phyloP scores from a whole-genome alignment of 2,113 vertebrate genomes.

The Callopanchax toddi region DNA sequence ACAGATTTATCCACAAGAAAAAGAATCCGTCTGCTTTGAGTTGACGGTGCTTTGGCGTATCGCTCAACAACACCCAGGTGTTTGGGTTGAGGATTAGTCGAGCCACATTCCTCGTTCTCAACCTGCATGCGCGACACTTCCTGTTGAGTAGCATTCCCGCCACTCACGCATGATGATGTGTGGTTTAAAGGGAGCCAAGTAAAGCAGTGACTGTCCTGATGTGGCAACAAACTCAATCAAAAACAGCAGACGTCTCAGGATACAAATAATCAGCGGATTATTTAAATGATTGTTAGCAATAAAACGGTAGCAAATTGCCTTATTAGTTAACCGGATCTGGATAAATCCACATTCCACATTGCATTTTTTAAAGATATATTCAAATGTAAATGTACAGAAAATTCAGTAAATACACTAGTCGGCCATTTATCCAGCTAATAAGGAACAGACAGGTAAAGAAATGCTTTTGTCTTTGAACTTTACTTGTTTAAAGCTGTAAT shows the following conservation, averaged over 20 bases:
- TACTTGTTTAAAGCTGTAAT: too few species aligned
- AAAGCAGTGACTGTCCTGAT: not conserved
- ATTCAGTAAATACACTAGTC: too few species aligned
- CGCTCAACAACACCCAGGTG: not conserved
- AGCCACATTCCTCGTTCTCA: conserved; percentile 39
- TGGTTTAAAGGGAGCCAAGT: conserved; percentile 1
- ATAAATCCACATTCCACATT: too few species aligned
- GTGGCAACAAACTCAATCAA: conserved; percentile 1
- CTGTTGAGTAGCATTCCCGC: conserved; percentile 61
- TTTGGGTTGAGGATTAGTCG: not conserved
- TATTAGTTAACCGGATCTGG: too few species aligned
- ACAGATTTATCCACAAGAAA: not conserved
- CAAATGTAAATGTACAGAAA: too few species aligned
- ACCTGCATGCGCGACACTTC: conserved; percentile 37
- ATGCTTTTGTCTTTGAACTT: too few species aligned
- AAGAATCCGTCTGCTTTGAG: not conserved
- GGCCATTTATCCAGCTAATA: too few species aligned
- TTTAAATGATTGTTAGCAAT: too few species aligned
- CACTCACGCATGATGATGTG: conserved; percentile 2
- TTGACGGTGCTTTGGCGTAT: not conserved
- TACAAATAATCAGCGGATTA: too few species aligned
- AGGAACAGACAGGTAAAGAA: too few species aligned
- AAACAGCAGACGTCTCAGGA: not conserved
- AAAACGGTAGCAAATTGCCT: too few species aligned
- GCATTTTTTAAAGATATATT: too few species aligned